Evolutionary conservation across 1,140 invertebrate genomes (phyloP).

Genomic region (Pogonomyrmex barbatus): DNA sequence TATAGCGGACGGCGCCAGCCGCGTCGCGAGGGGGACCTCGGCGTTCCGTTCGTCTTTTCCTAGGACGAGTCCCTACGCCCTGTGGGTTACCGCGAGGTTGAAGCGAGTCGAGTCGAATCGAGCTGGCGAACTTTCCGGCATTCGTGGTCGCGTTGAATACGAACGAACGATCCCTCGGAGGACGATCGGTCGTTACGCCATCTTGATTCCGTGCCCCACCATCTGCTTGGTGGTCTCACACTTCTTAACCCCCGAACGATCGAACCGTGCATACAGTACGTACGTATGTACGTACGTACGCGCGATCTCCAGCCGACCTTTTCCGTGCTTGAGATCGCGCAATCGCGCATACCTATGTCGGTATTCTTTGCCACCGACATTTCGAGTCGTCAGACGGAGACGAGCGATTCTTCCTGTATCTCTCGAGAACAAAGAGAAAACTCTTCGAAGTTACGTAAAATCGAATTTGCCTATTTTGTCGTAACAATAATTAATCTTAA

Average conservation of each 20-base stretch:
- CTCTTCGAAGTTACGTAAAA: not conserved
- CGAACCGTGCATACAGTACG: conserved; percentile 58
- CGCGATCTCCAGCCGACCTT: conserved; percentile 70
- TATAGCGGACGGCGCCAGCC: conserved; percentile 76
- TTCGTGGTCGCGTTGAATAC: not conserved
- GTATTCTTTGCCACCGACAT: conserved; percentile 29
- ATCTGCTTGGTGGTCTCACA: conserved; percentile 48
- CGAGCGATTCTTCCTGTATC: not conserved
- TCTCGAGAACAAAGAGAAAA: not conserved
- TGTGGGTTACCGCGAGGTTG: not conserved
- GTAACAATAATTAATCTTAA: not conserved
- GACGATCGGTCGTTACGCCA: conserved; percentile 74
- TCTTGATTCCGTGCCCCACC: conserved; percentile 75
- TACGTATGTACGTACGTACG: conserved; percentile 45
- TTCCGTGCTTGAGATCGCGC: conserved; percentile 59
- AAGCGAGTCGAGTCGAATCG: not conserved
- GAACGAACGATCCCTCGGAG: conserved; percentile 56
- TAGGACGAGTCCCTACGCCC: not conserved
- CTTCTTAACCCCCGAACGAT: conserved; percentile 72
- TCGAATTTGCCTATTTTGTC: not conserved
- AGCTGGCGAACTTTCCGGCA: not conserved
- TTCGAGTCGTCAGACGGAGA: not conserved
- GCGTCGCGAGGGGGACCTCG: conserved; percentile 49
- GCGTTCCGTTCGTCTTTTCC: conserved; percentile 26
- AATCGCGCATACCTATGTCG: conserved; percentile 29